Conservation (phyloP, 1,140 invertebrate genomes). For the Pantala flavescens region DNA sequence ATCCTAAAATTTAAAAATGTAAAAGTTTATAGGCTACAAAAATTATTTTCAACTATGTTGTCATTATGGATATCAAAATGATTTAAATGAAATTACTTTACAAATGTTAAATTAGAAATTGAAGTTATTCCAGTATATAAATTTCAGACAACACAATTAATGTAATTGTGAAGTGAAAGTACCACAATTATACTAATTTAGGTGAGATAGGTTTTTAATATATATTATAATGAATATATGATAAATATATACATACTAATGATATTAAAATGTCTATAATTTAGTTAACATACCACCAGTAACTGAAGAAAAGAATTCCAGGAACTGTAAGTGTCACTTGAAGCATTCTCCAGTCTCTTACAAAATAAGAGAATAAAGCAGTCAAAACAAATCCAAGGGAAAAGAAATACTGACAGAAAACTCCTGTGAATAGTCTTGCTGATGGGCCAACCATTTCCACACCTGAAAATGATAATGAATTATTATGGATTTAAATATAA, state of each 20-base stretch:
- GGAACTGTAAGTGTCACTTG: slow-evolving; percentile 61
- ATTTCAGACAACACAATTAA: too few relatives aligned
- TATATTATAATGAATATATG: too few relatives aligned
- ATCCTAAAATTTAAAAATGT: slow-evolving; percentile 41
- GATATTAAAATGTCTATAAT: slow-evolving; percentile 25
- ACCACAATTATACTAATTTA: too few relatives aligned
- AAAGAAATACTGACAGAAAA: slow-evolving; percentile 67
- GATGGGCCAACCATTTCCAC: slow-evolving; percentile 72
- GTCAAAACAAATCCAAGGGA: slow-evolving; percentile 63
- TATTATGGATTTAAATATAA: neutral
- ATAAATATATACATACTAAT: slow-evolving; percentile 23
- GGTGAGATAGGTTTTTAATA: slow-evolving; percentile 23
- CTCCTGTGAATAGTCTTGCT: slow-evolving; percentile 60
- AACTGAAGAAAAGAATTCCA: slow-evolving; percentile 56
- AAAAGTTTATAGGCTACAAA: too few relatives aligned
- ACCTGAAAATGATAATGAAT: slow-evolving; percentile 36
- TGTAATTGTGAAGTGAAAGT: too few relatives aligned
- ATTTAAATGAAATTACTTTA: too few relatives aligned
- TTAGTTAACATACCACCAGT: slow-evolving; percentile 63
- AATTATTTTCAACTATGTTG: too few relatives aligned
- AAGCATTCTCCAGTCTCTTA: slow-evolving; percentile 62
- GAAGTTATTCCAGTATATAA: too few relatives aligned
- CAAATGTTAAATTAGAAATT: too few relatives aligned
- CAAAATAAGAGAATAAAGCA: slow-evolving; percentile 56
- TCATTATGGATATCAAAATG: too few relatives aligned